phyloP scores from a whole-genome alignment of 2,797 vertebrate genomes.

The Pangasius mekongensis region DNA sequence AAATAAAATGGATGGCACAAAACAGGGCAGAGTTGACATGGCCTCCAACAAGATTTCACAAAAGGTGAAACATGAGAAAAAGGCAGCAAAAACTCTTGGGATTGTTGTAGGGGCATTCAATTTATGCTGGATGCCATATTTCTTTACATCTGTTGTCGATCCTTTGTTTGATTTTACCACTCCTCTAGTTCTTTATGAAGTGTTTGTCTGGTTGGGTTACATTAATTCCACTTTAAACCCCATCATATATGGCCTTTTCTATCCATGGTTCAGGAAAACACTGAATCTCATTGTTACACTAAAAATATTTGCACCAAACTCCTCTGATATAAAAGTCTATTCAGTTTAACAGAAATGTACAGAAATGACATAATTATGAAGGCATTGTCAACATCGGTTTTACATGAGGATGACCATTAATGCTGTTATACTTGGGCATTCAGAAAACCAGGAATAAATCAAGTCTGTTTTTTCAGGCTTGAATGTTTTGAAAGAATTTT shows the following conservation, averaged over 20 bases:
- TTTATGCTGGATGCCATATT: conserved; percentile 65
- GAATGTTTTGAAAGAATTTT: too few relatives aligned
- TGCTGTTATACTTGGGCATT: too few relatives aligned
- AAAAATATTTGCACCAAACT: background rate
- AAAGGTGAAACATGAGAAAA: too few relatives aligned
- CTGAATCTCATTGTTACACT: conserved; percentile 47
- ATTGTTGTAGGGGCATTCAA: conserved; percentile 68
- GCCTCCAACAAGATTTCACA: too few relatives aligned
- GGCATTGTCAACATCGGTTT: too few relatives aligned
- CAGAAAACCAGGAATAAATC: too few relatives aligned
- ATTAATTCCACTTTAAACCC: conserved; percentile 70
- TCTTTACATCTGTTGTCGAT: conserved; percentile 54
- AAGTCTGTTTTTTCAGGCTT: too few relatives aligned
- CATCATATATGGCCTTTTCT: conserved; percentile 68
- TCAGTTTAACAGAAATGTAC: background rate
- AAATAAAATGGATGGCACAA: too few relatives aligned
- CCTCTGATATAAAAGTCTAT: background rate
- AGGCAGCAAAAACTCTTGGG: conserved; percentile 60
- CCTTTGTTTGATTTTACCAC: conserved; percentile 64
- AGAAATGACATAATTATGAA: too few relatives aligned
- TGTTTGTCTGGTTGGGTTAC: conserved; percentile 67
- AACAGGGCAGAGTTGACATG: too few relatives aligned
- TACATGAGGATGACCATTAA: too few relatives aligned
- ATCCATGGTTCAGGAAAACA: conserved; percentile 68
- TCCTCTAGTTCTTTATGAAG: conserved; percentile 61